phyloP scores from a whole-genome alignment of 2,797 vertebrate genomes.

The Coendou prehensilis region DNA sequence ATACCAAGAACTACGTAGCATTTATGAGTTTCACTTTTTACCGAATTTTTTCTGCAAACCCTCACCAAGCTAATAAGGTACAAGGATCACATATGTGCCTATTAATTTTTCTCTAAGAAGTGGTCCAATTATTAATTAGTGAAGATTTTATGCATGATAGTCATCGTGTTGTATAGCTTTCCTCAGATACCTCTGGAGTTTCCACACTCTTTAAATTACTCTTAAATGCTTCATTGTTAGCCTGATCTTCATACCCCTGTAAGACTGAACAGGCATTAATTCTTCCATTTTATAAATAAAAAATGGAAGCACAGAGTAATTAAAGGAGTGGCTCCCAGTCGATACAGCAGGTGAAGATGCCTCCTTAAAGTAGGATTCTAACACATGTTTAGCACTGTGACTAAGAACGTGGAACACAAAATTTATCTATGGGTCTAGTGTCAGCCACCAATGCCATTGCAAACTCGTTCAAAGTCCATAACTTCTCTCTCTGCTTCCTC shows the following conservation, averaged over 20 bases:
- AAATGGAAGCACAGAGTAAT: background rate
- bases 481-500: background rate
- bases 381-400: background rate
- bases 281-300: background rate
- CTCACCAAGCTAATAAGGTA: background rate
- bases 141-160: background rate
- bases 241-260: background rate
- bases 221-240: background rate
- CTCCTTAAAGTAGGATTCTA: background rate
- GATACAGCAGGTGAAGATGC: background rate
- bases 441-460: background rate
- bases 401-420: background rate
- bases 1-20: constrained; percentile 6
- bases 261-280: background rate
- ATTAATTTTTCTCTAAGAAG: background rate
- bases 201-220: background rate
- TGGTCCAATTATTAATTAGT: constrained; percentile 37
- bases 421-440: background rate
- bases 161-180: background rate
- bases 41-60: background rate
- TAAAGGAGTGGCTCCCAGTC: background rate
- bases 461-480: background rate
- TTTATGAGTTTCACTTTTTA: background rate
- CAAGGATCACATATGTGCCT: background rate
- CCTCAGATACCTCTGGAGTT: background rate